Evolutionary conservation across 2,888 invertebrate genomes (phyloP).

Genomic region (Leptura quadrifasciata): DNA sequence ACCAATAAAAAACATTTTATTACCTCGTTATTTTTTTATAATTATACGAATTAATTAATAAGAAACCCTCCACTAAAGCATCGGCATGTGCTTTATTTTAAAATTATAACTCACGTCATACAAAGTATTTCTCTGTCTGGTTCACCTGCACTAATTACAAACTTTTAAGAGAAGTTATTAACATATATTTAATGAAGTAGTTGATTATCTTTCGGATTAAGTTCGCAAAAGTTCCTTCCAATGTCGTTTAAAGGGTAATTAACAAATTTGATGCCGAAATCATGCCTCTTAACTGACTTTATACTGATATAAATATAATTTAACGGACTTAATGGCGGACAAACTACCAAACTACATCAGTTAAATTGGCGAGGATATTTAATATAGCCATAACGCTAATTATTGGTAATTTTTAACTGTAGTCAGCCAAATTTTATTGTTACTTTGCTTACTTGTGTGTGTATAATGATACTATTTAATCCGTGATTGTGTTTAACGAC

Average conservation of each 20-base stretch:
- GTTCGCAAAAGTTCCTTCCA: conserved; percentile 45
- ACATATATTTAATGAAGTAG: conserved; percentile 50
- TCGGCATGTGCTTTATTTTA: conserved; percentile 36
- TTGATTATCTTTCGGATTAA: conserved; percentile 51
- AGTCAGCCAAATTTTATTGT: neutral
- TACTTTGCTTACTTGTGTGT: conserved; percentile 10
- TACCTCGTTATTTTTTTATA: conserved; percentile 47
- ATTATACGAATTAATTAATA: conserved; percentile 48
- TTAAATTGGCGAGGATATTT: conserved; percentile 38
- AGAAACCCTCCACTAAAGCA: conserved; percentile 15
- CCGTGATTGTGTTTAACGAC: conserved; percentile 21
- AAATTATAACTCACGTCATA: conserved; percentile 44
- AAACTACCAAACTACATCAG: conserved; percentile 36
- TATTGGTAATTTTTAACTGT: conserved; percentile 24
- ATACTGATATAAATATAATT: conserved; percentile 50
- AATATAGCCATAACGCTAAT: conserved; percentile 24
- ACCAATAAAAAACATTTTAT: conserved; percentile 48
- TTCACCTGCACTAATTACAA: conserved; percentile 55
- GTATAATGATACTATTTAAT: conserved; percentile 1
- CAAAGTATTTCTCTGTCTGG: conserved; percentile 31
- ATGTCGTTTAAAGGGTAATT: conserved; percentile 51
- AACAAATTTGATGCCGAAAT: conserved; percentile 48
- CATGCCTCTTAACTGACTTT: conserved; percentile 45
- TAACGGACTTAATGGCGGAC: conserved; percentile 45
- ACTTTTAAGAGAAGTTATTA: conserved; percentile 50